Evolutionary conservation across 1,140 invertebrate genomes (phyloP).

Genomic region (Acromyrmex heyeri): DNA sequence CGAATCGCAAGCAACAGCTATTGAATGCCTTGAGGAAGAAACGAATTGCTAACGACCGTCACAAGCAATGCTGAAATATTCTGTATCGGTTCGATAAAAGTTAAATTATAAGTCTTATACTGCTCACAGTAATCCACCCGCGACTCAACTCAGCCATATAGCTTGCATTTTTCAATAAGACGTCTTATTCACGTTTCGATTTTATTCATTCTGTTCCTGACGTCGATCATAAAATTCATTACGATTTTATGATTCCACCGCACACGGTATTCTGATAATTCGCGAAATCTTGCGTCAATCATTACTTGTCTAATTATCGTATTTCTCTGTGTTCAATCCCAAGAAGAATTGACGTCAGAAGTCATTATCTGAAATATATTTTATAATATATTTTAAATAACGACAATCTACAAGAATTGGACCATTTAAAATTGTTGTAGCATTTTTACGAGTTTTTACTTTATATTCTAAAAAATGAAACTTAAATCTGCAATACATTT

Average conservation of each 20-base stretch:
- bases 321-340: neutral
- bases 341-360: neutral
- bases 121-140: slow-evolving; percentile 2
- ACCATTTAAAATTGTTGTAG: no score
- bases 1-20: slow-evolving; percentile 40
- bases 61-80: slow-evolving; percentile 50
- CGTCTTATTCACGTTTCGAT: slow-evolving; percentile 23
- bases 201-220: slow-evolving; percentile 1
- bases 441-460: no score
- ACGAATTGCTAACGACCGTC: slow-evolving; percentile 54
- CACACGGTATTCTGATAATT: neutral
- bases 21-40: slow-evolving; percentile 11
- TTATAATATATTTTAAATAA: neutral
- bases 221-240: slow-evolving; percentile 25
- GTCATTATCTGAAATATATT: neutral
- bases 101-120: slow-evolving; percentile 40
- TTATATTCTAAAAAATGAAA: no score
- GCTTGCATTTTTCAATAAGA: slow-evolving; percentile 38
- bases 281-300: neutral
- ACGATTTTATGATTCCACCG: neutral
- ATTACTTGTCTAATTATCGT: slow-evolving; percentile 15
- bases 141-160: slow-evolving; percentile 1
- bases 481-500: no score
- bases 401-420: no score
- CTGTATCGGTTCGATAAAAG: slow-evolving; percentile 42